Percentiles rank a stretch among this genome's conserved stretches.
phyloP scores from a whole-genome alignment of 2,113 vertebrate species.

The Pangasianodon hypophthalmus region DNA sequence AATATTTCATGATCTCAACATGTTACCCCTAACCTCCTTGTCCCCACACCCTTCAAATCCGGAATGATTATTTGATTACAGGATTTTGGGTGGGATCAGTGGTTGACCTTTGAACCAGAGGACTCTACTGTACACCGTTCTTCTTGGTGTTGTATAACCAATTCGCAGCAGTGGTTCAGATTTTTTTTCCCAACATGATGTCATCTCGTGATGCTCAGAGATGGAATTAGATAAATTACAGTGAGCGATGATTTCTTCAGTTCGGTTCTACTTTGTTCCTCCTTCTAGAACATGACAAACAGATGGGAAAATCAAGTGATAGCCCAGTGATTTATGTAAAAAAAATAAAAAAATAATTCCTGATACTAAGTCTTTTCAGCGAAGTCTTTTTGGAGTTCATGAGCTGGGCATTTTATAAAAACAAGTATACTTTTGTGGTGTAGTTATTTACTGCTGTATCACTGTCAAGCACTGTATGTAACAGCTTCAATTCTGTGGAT shows the following conservation, averaged over 20 bases:
- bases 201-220: conserved; percentile 3
- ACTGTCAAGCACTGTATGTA: conserved; percentile 11
- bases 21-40: neutral
- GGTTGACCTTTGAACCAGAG: conserved; percentile 36
- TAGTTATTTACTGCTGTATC: neutral
- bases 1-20: conserved; percentile 12
- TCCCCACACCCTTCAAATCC: conserved; percentile 40
- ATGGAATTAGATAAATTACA: conserved; percentile 22
- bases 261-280: neutral
- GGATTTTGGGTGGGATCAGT: conserved; percentile 48
- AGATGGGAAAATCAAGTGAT: neutral
- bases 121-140: neutral
- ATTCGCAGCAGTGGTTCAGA: conserved; percentile 4
- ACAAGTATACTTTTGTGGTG: neutral
- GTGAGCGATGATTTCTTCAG: conserved; percentile 1
- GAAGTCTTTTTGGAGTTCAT: conserved; percentile 10
- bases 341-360: too few relatives aligned
- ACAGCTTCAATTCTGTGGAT: conserved; percentile 1
- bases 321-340: conserved; percentile 1
- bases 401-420: conserved; percentile 12
- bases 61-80: conserved; percentile 55
- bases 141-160: conserved; percentile 37
- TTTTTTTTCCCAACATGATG: conserved; percentile 24
- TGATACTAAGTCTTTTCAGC: neutral
- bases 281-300: neutral